Base-by-base conservation (phyloP, 2,113 vertebrate species). In the Amazona vittata region DNA sequence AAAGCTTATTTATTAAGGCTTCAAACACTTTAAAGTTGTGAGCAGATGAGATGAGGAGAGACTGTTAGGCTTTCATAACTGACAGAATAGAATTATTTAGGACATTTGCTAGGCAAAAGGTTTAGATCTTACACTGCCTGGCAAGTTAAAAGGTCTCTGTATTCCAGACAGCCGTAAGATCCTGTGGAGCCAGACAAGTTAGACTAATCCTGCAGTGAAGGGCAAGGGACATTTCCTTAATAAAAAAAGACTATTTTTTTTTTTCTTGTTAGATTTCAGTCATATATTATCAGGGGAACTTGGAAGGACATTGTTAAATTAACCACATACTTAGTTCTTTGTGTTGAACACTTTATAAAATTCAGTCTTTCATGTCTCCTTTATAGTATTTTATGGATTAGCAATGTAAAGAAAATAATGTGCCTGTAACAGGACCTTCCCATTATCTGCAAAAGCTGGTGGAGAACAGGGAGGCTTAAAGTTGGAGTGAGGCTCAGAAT, bases 61-160 rank as follows among this genome's bases (percentile, higher is more conserved):
- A 35, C 15, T 75, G n/a, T 60, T 77, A 69, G n/a, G 18, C 71
- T 93, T 93, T 74, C 67, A 46, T 80, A 50, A 69, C 28, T 70
- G 29, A 52, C 10, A 74, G 76, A 90, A 86, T 52, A 83, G 68
- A 90, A 93, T 70, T 80, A 76, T 93, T 92, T 74, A 80, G 68
- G 86, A 11, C 41, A 46, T 79, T 90, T 80, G 5, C 35, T 70
- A 52, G 71, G 35, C 73, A 74, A 85, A 50, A 77, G 41, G 10
- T 70, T 94, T 92, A 77, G 85, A 73, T 92, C 55, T 93, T 88
- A 47, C 7, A 10, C 57, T 90, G 67, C 37, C 63, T 77, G 50
- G 16, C 11, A 96, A 93, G 37, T 74, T 93, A 77, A 93, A 92
- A 90, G 80, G 14, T 74, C 60, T 89, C n/a, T 93, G 28, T 70